Evolutionary conservation across 2,888 invertebrate species (phyloP).

Genomic region (Eupithecia subumbrata): DNA sequence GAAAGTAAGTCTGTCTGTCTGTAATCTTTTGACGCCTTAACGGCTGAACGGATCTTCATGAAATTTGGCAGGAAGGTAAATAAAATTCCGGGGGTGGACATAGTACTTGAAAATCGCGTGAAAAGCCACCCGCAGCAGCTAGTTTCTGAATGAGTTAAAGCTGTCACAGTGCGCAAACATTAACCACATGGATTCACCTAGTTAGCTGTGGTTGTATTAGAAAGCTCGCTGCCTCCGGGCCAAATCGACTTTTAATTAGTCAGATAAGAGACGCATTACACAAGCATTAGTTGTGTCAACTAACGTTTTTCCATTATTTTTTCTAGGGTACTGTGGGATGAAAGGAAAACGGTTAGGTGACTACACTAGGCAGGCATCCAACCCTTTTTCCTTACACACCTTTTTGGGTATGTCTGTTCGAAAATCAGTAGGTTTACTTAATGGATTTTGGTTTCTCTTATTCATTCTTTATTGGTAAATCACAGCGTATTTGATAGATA

Average conservation of each 20-base stretch:
- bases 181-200: slow-evolving; percentile 71
- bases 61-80: too few relatives aligned
- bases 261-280: slow-evolving; percentile 80
- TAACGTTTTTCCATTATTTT: slow-evolving; percentile 64
- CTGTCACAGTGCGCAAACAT: slow-evolving; percentile 57
- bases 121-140: too few relatives aligned
- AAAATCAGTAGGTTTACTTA: background rate
- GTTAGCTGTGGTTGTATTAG: slow-evolving; percentile 68
- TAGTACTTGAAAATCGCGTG: too few relatives aligned
- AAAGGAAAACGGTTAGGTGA: background rate
- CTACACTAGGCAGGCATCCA: background rate
- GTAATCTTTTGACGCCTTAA: too few relatives aligned
- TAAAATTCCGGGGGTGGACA: too few relatives aligned
- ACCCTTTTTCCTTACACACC: background rate
- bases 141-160: slow-evolving; percentile 20
- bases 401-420: background rate
- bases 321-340: slow-evolving; percentile 57
- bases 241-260: slow-evolving; percentile 84
- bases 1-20: too few relatives aligned
- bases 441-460: background rate
- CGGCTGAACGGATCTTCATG: too few relatives aligned
- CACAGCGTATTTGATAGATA: too few relatives aligned
- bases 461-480: too few relatives aligned
- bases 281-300: slow-evolving; percentile 75
- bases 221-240: slow-evolving; percentile 63